phyloP scores from a whole-genome alignment of 1,140 invertebrate species.

The Diabrotica virgifera region DNA sequence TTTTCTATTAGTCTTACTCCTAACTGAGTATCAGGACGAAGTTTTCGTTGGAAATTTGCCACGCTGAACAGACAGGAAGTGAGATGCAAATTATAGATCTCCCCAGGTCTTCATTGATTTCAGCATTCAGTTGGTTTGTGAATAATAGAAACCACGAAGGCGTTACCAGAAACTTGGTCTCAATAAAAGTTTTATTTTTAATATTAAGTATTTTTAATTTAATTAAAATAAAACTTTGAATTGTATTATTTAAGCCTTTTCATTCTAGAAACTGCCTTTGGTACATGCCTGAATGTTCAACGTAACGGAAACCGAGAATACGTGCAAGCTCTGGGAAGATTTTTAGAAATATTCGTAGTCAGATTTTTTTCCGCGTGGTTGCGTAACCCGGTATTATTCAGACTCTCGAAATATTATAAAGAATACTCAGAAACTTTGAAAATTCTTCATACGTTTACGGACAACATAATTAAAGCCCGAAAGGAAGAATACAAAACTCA shows the following conservation, averaged over 20 bases:
- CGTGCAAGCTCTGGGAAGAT: slow-evolving; percentile 29
- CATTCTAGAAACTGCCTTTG: slow-evolving; percentile 35
- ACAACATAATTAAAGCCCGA: slow-evolving; percentile 28
- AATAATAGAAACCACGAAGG: too few relatives aligned
- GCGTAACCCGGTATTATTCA: slow-evolving; percentile 31
- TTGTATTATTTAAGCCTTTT: neutral
- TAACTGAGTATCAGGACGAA: too few relatives aligned
- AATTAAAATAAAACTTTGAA: too few relatives aligned
- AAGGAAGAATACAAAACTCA: slow-evolving; percentile 26
- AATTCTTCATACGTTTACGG: slow-evolving; percentile 30
- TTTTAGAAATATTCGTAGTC: slow-evolving; percentile 33
- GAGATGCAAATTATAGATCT: too few relatives aligned
- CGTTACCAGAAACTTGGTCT: too few relatives aligned
- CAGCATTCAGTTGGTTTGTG: too few relatives aligned
- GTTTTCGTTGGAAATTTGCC: too few relatives aligned
- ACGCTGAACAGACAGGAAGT: too few relatives aligned
- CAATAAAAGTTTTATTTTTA: too few relatives aligned
- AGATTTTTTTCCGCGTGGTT: slow-evolving; percentile 34
- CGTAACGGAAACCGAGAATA: slow-evolving; percentile 32
- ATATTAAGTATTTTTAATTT: too few relatives aligned
- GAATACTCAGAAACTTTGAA: slow-evolving; percentile 28
- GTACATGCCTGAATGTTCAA: slow-evolving; percentile 31
- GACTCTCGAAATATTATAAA: slow-evolving; percentile 30
- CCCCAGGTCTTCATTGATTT: too few relatives aligned
- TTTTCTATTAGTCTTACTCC: too few relatives aligned